phyloP scores from a whole-genome alignment of 1,140 invertebrate species.

The Thaumetopoea pityocampa region DNA sequence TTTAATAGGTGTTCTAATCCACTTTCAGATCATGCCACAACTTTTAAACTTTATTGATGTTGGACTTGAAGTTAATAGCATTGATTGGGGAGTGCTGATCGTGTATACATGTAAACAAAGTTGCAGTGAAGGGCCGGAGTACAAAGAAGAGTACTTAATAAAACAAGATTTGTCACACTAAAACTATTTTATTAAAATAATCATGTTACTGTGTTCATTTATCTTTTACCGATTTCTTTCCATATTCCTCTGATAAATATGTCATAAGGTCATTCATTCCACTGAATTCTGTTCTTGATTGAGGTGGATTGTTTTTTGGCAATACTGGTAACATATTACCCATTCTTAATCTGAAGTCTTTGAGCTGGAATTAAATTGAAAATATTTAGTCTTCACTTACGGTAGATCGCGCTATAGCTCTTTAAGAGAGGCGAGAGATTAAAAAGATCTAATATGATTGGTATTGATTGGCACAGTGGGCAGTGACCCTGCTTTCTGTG shows the following conservation, averaged over 20 bases:
- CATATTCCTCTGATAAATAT: conserved; percentile 81
- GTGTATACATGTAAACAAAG: conserved; percentile 91
- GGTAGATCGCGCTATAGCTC: no score
- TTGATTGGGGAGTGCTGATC: conserved; percentile 94
- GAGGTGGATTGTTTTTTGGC: conserved; percentile 87
- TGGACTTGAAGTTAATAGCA: conserved; percentile 80
- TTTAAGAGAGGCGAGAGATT: no score
- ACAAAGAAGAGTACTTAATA: conserved; percentile 88
- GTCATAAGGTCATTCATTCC: conserved; percentile 87
- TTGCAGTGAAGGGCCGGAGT: conserved; percentile 80
- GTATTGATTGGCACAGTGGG: no score
- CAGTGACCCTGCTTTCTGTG: no score
- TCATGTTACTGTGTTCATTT: conserved; percentile 24
- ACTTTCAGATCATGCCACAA: conserved; percentile 92
- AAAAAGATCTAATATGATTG: no score
- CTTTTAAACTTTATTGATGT: conserved; percentile 85
- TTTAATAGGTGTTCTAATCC: background rate
- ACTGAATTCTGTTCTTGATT: conserved; percentile 91
- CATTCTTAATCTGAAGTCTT: conserved; percentile 85
- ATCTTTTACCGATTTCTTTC: conserved; percentile 41
- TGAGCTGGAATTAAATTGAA: conserved; percentile 75
- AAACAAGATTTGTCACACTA: conserved; percentile 87
- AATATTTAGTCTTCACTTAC: conserved; percentile 9
- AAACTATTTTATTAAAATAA: conserved; percentile 28
- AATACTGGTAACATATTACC: conserved; percentile 83